Percentiles rank a stretch among this genome's conserved stretches.
phyloP scores from a whole-genome alignment of 2,113 vertebrate genomes.

The Oostethus manadensis region DNA sequence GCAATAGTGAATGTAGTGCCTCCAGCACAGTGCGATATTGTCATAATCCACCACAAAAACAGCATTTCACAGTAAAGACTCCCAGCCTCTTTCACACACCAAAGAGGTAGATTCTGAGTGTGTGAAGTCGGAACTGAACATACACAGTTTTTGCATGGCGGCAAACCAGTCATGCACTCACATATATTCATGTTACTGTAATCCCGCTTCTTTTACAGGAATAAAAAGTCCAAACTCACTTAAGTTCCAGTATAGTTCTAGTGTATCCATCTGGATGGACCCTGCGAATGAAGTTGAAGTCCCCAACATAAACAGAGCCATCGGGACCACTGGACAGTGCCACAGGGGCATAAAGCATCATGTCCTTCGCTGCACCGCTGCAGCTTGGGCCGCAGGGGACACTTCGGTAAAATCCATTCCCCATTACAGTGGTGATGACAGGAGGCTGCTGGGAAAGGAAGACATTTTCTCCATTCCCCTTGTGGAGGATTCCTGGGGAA shows the following conservation, averaged over 20 bases:
- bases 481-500: conserved; percentile 88
- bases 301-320: conserved; percentile 89
- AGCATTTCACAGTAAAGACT: conserved; percentile 44
- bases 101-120: conserved; percentile 59
- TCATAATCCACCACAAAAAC: conserved; percentile 55
- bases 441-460: conserved; percentile 96
- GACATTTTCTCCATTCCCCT: conserved; percentile 95
- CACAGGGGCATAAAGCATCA: conserved; percentile 93
- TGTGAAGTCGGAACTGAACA: conserved; percentile 50
- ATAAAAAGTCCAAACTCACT: conserved; percentile 70
- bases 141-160: conserved; percentile 25
- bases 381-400: conserved; percentile 78
- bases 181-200: conserved; percentile 24
- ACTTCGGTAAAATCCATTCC: conserved; percentile 88
- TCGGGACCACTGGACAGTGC: conserved; percentile 89
- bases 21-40: conserved; percentile 50
- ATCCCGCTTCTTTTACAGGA: conserved; percentile 24
- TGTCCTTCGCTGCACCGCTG: conserved; percentile 81
- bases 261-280: conserved; percentile 88
- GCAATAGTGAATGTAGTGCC: conserved; percentile 57
- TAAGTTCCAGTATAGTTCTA: conserved; percentile 87
- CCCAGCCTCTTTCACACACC: conserved; percentile 38
- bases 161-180: conserved; percentile 24
- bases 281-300: conserved; percentile 94
- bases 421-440: conserved; percentile 91